Evolutionary conservation across 1,140 invertebrate species (phyloP).

Genomic region (Caligus rogercresseyi): DNA sequence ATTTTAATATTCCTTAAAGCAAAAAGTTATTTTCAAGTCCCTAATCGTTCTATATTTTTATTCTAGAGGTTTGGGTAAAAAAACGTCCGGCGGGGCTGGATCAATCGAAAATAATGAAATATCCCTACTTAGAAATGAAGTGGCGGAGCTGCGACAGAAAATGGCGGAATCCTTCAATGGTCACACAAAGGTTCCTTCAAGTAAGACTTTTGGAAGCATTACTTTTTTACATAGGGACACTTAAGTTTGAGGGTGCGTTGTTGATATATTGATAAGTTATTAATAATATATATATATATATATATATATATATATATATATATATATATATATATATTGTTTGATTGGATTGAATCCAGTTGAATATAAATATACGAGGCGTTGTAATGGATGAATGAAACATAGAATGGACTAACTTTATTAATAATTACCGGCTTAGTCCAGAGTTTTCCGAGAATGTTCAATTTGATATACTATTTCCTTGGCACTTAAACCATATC

Average conservation of each 20-base stretch:
- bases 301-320: too few species aligned
- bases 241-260: not conserved
- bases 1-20: not conserved
- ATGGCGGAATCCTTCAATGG: not conserved
- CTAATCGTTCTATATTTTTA: too few species aligned
- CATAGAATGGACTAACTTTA: too few species aligned
- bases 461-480: too few species aligned
- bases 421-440: too few species aligned
- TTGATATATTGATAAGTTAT: not conserved
- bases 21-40: not conserved
- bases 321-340: not conserved
- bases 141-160: not conserved
- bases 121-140: not conserved
- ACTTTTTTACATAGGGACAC: not conserved
- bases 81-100: too few species aligned
- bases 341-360: not conserved
- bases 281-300: too few species aligned
- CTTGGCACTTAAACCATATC: too few species aligned
- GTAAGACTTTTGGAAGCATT: not conserved
- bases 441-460: too few species aligned
- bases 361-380: not conserved
- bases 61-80: too few species aligned
- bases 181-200: not conserved
- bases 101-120: not conserved
- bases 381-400: not conserved